Evolutionary conservation across 2,888 invertebrate species (phyloP).

Genomic region (Dermolepida albohirtum): DNA sequence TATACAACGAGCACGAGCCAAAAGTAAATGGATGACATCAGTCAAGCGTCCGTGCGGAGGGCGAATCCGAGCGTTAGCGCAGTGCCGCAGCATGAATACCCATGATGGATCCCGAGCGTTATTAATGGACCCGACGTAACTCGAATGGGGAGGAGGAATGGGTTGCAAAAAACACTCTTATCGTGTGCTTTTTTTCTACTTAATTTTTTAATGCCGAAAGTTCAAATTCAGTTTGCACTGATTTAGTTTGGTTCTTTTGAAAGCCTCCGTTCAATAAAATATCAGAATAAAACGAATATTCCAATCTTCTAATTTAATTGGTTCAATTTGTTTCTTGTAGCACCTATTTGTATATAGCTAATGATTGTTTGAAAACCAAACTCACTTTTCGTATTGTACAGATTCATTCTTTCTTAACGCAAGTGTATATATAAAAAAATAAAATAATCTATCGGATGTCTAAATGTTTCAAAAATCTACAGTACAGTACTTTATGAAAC

Average conservation of each 20-base stretch:
- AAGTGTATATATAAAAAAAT: too few relatives aligned
- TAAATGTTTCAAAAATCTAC: too few relatives aligned
- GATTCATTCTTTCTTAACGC: too few relatives aligned
- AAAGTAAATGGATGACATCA: slow-evolving; percentile 50
- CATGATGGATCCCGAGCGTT: slow-evolving; percentile 48
- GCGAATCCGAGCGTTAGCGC: slow-evolving; percentile 46
- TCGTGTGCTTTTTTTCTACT: slow-evolving; percentile 7
- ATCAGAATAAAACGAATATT: too few relatives aligned
- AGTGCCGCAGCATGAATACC: slow-evolving; percentile 46
- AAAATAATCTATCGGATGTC: too few relatives aligned
- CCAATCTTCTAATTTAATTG: too few relatives aligned
- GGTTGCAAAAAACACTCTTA: slow-evolving; percentile 11
- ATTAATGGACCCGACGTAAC: slow-evolving; percentile 44
- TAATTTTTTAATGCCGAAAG: neutral
- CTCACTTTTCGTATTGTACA: too few relatives aligned
- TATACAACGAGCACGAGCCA: slow-evolving; percentile 44
- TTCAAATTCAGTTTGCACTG: neutral
- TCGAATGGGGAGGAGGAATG: slow-evolving; percentile 9
- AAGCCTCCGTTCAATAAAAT: neutral
- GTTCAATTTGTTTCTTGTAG: too few relatives aligned
- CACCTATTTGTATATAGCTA: too few relatives aligned
- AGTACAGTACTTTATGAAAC: too few relatives aligned
- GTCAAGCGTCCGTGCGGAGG: slow-evolving; percentile 42
- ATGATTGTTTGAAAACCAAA: too few relatives aligned
- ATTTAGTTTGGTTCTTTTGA: slow-evolving; percentile 1